Evolutionary conservation across 2,888 invertebrate species (phyloP).

Genomic region (Carabus problematicus): DNA sequence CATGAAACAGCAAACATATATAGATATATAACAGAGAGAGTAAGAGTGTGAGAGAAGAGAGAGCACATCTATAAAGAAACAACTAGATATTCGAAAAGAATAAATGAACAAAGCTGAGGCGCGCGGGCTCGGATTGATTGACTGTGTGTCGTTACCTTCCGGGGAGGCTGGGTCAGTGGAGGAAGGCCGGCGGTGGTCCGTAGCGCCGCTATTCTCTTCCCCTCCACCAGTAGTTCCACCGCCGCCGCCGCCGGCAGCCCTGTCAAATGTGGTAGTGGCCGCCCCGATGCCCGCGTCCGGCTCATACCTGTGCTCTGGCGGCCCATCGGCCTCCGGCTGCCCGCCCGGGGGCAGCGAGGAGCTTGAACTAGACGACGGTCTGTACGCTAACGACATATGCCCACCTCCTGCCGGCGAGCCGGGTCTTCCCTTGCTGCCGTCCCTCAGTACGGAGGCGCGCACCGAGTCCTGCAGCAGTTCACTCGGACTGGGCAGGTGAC

Average conservation of each 20-base stretch:
- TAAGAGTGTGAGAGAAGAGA: no score
- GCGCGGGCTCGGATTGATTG: no score
- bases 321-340: slow-evolving; percentile 64
- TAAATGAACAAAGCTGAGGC: no score
- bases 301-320: slow-evolving; percentile 64
- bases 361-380: slow-evolving; percentile 61
- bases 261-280: slow-evolving; percentile 60
- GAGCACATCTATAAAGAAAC: no score
- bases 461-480: slow-evolving; percentile 69
- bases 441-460: slow-evolving; percentile 72
- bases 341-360: slow-evolving; percentile 60
- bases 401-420: slow-evolving; percentile 61
- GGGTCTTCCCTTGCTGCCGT: slow-evolving; percentile 65
- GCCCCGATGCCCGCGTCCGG: slow-evolving; percentile 60
- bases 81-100: no score
- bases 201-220: slow-evolving; percentile 48
- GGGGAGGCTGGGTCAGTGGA: slow-evolving; percentile 59
- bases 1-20: no score
- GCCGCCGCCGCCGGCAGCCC: slow-evolving; percentile 51
- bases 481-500: slow-evolving; percentile 64
- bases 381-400: slow-evolving; percentile 54
- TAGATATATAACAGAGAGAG: no score
- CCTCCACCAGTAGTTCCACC: slow-evolving; percentile 47
- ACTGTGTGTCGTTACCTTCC: slow-evolving; percentile 59
- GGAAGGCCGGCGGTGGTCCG: slow-evolving; percentile 31